Base-by-base conservation (phyloP, 2,888 invertebrate genomes). In the Plebejus anna region DNA sequence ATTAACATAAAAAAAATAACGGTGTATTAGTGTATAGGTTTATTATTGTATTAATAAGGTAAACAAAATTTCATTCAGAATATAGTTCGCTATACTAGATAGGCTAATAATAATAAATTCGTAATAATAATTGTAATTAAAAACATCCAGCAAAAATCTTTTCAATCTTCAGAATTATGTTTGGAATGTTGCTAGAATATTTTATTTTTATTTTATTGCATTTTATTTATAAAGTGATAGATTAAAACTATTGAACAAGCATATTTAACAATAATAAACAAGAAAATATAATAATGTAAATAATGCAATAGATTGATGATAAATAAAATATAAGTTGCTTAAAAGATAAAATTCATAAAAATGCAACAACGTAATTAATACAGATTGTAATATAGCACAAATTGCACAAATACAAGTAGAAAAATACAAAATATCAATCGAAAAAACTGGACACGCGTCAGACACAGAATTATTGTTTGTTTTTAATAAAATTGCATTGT, bases 381-480 rank as follows among this genome's bases (percentile, higher is more conserved):
- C n/a, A 66, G 32, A 66, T 9, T n/a, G 4, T 32, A 55, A 55
- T 16, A 55, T 16, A 55, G 16, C 1, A 55, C 22, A 55, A 16
- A 75, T 57, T 75, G 55, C 57, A 28, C 57, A 55, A 55, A n/a
- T 7, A 57, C 16, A 47, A 55, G 57, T 57, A 59, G 47, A 55
- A 57, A 59, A 75, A 57, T 75, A 57, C 55, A 36, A 55, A 47
- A 75, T 28, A 66, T 28, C 32, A 73, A 73, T 79, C 77, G 77
- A 76, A 79, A 78, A 79, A 83, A 86, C 89, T 88, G 89, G 89
- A 92, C 89, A 92, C 92, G 92, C 93, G 92, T 91, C 92, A 92
- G 90, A 91, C 90, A 83, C 77, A 80, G 82, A 85, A 85, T 22
- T 83, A 84, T 78, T 66, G 66, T 66, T 57, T 83, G 82, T 84